Base-by-base conservation (phyloP, 2,888 invertebrate species). In the Agriopis aurantiaria region DNA sequence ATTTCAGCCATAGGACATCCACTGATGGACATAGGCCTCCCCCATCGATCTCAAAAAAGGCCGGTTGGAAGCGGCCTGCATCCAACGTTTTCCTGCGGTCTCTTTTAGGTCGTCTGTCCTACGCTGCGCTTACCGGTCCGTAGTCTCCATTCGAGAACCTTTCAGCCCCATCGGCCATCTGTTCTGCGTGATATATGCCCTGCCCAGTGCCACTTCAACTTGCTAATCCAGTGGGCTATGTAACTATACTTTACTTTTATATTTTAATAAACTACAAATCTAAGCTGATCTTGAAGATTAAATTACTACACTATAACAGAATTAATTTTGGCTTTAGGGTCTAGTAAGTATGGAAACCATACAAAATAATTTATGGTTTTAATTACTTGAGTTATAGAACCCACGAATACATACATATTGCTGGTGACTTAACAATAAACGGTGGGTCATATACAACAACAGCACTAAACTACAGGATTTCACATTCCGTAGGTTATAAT, bases 371-470 rank as follows among this genome's bases (percentile, higher is more conserved):
- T 69, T 69, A 66, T 62, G 62, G 23, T n/a, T 57, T 61, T 65
- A 58, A 66, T 70, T 66, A 70, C 65, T 43, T 59, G 45, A 53
- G 53, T 62, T 10, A 70, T 66, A 62, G 65, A 70, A 66, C 58
- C 65, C 53, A 58, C 57, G 59, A 63, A 58, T 63, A 66, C 66
- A 53, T 63, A 66, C 63, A 49, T 58, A 48, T 23, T 58, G 65
- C 61, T 46, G 40, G 55, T 45, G 56, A 45, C 51, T 63, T 53
- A 59, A 63, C 58, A 58, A 12, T 66, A 46, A 65, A 58, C 17
- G 65, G 53, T 62, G 58, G 61, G 62, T 48, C 43, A 52, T 57
- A 49, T 53, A 49, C 12, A 23, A 61, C 58, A 72, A 68, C 69
- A 62, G 65, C 62, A 63, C 23, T 62, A 68, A 58, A 65, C 63